Evolutionary conservation across 1,140 invertebrate species (phyloP), one percentile per base, ranked within the genome.

Genomic region (Hylyphantes graminicola): DNA sequence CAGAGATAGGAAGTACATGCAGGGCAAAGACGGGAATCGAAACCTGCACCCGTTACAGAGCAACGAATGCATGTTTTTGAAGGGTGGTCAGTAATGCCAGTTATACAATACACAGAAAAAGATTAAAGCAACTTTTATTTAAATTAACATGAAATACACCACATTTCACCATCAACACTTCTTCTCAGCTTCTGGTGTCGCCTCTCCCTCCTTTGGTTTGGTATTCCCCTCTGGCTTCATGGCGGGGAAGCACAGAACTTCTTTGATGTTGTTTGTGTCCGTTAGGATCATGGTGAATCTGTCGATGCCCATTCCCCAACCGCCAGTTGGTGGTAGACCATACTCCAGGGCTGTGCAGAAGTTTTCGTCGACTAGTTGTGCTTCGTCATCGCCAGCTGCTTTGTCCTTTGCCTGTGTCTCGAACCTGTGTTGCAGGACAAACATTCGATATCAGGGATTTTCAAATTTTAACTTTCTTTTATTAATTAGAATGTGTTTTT

Each of bases 301-400:
- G 90, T 99, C 98, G 87, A 99, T 94, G 12, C 98, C 98, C 89
- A 99, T 91, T 21, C 98, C 98, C 96, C 97, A 99, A 11, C 98
- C 98, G 72, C 94, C 98, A 19, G 98, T 99, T 35, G 98, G 98
- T 68, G 98, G 98, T n/a, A 99, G 90, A 19, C 98, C 98, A 90
- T 99, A 99, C 90, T 99, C 98, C 8, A 99, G 91, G 53, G 98
- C 95, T 15, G 94, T 98, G 88, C 97, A 98, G 90, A 99, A 99
- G 76, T 94, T 98, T 89, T 99, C 98, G 91, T 99, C 98, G 50
- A 99, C 92, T 85, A 96, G 90, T 89, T 99, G 98, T 13, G 98
- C 96, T 90, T 99, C 98, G 90, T 99, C 98, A 91, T 99, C 98
- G 55, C 98, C 98, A 50, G 97, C 97, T 4, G 95, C 97, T 90